These are phyloP conservation scores for Creontiades dilutus DNA, from an alignment of 2,888 invertebrate species.

Conservation along the genomic window DNA sequence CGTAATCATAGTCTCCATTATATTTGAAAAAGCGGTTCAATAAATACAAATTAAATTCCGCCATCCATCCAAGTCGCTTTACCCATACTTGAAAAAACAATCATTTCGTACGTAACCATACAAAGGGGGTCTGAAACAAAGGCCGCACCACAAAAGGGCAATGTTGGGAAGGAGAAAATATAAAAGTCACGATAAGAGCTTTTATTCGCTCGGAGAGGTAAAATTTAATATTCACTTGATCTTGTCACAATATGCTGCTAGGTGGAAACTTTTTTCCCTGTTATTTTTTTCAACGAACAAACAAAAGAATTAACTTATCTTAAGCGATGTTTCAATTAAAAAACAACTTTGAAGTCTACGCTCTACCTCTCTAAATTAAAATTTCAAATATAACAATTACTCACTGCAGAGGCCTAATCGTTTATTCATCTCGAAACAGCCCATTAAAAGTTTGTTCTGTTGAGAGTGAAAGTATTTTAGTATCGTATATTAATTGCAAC, in stretches of 20 bases:
- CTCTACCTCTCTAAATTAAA: not conserved
- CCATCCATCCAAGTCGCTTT: not conserved
- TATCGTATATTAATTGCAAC: no score
- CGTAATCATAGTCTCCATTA: not conserved
- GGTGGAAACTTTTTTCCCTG: not conserved
- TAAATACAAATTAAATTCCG: not conserved
- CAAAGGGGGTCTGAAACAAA: slow-evolving; percentile 6
- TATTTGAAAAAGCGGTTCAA: not conserved
- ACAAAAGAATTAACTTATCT: not conserved
- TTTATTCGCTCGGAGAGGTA: slow-evolving; percentile 11
- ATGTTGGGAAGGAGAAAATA: not conserved
- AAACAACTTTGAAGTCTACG: not conserved
- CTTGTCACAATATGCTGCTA: not conserved
- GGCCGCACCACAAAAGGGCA: not conserved
- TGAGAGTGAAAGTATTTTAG: no score
- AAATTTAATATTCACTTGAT: slow-evolving; percentile 10
- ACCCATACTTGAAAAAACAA: not conserved
- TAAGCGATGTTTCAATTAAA: not conserved
- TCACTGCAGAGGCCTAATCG: not conserved
- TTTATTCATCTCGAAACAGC: not conserved
- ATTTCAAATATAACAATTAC: not conserved
- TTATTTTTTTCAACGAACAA: not conserved
- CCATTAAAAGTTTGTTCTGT: not conserved
- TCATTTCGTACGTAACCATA: not conserved
- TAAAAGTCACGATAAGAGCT: not conserved